Base-by-base conservation (phyloP, 2,113 vertebrate species). In the Fulica atra region DNA sequence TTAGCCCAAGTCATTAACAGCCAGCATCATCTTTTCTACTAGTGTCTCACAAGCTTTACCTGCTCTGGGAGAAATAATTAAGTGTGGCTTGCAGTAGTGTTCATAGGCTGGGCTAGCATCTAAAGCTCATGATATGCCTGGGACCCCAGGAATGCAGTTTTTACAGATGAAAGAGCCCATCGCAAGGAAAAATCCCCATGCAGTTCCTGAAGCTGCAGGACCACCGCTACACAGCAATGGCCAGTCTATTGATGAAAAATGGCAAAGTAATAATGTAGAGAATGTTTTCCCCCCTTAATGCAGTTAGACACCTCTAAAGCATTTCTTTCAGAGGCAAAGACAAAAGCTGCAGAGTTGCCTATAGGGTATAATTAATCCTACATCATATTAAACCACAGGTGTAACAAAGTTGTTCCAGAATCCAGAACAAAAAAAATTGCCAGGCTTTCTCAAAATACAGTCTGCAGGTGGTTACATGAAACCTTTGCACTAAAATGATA, bases 381-480 rank as follows among this genome's bases (percentile, higher is more conserved):
- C 73, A 79, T 18, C 66, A 54, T 71, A 86, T 56, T 88, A 92
- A 91, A 88, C 48, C 64, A 84, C 31, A 70, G 33, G 38, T 66
- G 38, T 46, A 72, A 65, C 33, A n/a, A 77, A 57, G 57, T 83
- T 70, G 53, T 91, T 33, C 56, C 85, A 81, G 56, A 78, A 80
- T 54, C 28, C 53, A 70, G 56, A 78, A 84, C 29, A 86, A 48
- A 72, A 72, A 85, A 86, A 81, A 42, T 7, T 24, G 33, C 44
- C 77, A 88, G 69, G 20, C 26, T 66, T 69, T 82, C 21, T 88
- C 13, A 79, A 77, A 50, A 70, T 29, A 53, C 50, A 81, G 93
- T 70, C 53, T 95, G 90, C 96, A 92, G 92, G 91, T 91, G 92
- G 85, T 57, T 94, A 72, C 54, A 17, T 46, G 88, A 97, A 97